Evolutionary conservation across 2,888 invertebrate species (phyloP), one percentile per base, ranked within the genome.

Genomic region (Anodontia alba): DNA sequence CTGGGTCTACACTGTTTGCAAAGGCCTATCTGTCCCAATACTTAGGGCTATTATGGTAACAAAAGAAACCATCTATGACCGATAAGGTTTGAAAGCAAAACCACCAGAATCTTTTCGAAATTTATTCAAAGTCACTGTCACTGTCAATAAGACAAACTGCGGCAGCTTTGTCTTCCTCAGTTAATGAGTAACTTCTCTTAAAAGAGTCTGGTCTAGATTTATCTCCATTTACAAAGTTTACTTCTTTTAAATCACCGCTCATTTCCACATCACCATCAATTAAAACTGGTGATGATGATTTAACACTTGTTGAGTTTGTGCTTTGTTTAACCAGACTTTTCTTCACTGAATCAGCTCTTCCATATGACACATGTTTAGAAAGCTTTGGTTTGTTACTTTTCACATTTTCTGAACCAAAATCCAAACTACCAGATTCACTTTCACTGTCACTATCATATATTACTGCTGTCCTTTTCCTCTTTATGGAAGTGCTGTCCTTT

Each of bases 341-440:
- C 62, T 62, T 62, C 29, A 57, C 10, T n/a, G 23, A 23, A 26
- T 26, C 57, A n/a, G 31, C 7, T 20, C 20, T 62, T 17, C 12
- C 33, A 33, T 1, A 31, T 62, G 62, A 33, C 62, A 31, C 62
- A 5, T 2, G 0, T 7, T 5, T 62, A 7, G 68, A 68, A 38
- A 79, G 76, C 36, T 72, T 71, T 38, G 77, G 70, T 31, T 74
- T 74, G 12, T 75, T 62, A 54, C 76, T 78, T 23, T 26, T 29
- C 1, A 23, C 46, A 0, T 70, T 51, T 23, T 57, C 49, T 33
- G 73, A 54, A 17, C 83, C 84, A 80, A 88, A 87, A 51, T 89
- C 87, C n/a, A 87, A 77, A 69, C 84, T 85, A 72, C 86, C 86
- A 75, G 75, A 76, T 42, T 90, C 90, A 70, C 83, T 87, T 29